Conservation (phyloP, 2,113 vertebrate genomes). For the Epinephelus cyanopodus region DNA sequence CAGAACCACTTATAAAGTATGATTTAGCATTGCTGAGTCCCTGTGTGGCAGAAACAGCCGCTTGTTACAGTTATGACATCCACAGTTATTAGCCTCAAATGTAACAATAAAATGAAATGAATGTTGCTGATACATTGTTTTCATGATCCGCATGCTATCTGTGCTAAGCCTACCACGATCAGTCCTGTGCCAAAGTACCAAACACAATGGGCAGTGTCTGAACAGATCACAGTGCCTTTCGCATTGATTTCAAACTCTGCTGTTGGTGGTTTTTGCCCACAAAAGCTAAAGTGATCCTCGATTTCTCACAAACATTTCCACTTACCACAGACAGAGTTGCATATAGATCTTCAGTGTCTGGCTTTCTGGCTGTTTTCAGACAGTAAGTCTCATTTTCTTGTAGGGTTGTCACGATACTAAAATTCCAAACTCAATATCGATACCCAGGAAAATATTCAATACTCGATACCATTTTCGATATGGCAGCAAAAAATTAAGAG, state of each 20-base stretch:
- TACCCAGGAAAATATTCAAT: too few species aligned
- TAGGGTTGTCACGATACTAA: too few species aligned
- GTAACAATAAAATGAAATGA: background rate
- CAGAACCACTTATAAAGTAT: background rate
- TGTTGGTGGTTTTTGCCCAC: conserved; percentile 36
- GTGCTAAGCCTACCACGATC: background rate
- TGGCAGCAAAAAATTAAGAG: too few species aligned
- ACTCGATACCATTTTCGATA: too few species aligned
- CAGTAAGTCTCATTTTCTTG: conserved; percentile 30
- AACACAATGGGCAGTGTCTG: background rate
- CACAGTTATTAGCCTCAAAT: background rate
- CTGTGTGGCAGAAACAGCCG: background rate
- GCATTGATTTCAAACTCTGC: conserved; percentile 35
- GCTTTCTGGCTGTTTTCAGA: conserved; percentile 15
- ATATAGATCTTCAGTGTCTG: conserved; percentile 49
- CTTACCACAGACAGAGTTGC: conserved; percentile 6
- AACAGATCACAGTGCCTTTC: background rate
- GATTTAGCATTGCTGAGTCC: background rate
- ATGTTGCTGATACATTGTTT: background rate
- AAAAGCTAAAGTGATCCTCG: conserved; percentile 11
- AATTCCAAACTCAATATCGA: too few species aligned
- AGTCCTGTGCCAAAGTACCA: background rate
- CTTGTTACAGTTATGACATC: background rate
- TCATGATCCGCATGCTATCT: conserved; percentile 5
- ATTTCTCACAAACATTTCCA: conserved; percentile 31